Evolutionary conservation across 2,113 vertebrate genomes (phyloP).

Genomic region (Hippocampus guttulatus): DNA sequence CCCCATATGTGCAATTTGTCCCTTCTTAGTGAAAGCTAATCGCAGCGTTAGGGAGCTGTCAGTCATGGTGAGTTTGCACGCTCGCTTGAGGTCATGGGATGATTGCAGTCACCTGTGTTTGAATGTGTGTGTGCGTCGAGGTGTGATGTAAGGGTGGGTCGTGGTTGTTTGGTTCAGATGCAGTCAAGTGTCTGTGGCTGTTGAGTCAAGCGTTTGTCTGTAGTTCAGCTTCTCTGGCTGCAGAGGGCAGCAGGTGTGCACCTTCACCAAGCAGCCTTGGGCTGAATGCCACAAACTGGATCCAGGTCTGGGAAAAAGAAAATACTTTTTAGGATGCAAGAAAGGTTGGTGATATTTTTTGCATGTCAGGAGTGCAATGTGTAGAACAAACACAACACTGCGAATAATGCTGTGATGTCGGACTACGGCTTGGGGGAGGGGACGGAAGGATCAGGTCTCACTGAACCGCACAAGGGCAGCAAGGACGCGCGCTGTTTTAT

Average conservation of each 20-base stretch:
- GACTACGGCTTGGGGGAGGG: conserved; percentile 5
- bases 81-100: neutral
- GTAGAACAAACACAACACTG: neutral
- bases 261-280: neutral
- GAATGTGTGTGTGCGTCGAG: neutral
- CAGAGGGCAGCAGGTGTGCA: conserved; percentile 58
- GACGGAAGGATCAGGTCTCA: conserved; percentile 25
- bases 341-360: too few relatives aligned
- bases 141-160: neutral
- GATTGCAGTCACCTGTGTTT: neutral
- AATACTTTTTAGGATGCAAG: neutral
- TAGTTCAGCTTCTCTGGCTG: conserved; percentile 46
- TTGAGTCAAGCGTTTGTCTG: conserved; percentile 39
- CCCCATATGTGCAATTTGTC: conserved; percentile 1
- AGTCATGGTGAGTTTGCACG: neutral
- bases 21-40: neutral
- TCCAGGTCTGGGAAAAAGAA: neutral
- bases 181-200: conserved; percentile 10
- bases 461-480: conserved; percentile 47
- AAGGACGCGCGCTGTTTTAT: conserved; percentile 35
- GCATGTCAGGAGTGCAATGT: neutral
- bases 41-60: neutral
- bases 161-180: neutral
- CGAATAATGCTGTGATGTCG: neutral
- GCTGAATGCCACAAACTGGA: neutral